Percentiles rank a stretch among this genome's conserved stretches.
Evolutionary conservation across 30 jellyfish, hydroid and myxozoan genomes (phyloP).

Genomic region (Turritopsis rubra): DNA sequence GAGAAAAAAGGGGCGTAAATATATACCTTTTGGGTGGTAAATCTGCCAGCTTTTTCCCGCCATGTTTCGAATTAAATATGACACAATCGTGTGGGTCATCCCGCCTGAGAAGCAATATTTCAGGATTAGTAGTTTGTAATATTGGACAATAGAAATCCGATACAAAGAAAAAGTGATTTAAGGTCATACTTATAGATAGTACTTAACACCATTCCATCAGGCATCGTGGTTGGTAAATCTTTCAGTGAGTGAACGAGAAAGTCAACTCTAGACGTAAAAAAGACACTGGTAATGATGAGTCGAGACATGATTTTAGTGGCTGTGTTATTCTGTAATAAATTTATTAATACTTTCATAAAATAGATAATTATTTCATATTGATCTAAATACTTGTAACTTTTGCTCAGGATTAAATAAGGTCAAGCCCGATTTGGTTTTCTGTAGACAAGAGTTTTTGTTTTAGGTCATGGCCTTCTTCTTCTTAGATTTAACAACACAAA

Average conservation of each 20-base stretch:
- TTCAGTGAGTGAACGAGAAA: conserved; percentile 90
- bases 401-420: too few relatives aligned
- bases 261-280: conserved; percentile 55
- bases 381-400: too few relatives aligned
- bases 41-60: conserved; percentile 36
- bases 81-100: conserved; percentile 72
- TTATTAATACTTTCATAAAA: too few relatives aligned
- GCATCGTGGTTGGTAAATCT: conserved; percentile 93
- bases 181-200: conserved; percentile 52
- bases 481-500: too few relatives aligned
- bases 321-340: too few relatives aligned
- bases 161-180: too few relatives aligned
- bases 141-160: not conserved
- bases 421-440: too few relatives aligned
- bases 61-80: conserved; percentile 67
- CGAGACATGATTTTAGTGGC: too few relatives aligned
- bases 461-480: too few relatives aligned
- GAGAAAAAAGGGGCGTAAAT: not conserved
- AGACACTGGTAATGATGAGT: too few relatives aligned
- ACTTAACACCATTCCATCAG: conserved; percentile 87
- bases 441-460: too few relatives aligned
- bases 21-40: conserved; percentile 73
- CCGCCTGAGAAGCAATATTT: conserved; percentile 38
- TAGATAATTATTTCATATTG: too few relatives aligned
- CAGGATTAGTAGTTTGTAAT: not conserved